Base-by-base conservation (phyloP, 2,113 vertebrate species). In the Xiphophorus hellerii region DNA sequence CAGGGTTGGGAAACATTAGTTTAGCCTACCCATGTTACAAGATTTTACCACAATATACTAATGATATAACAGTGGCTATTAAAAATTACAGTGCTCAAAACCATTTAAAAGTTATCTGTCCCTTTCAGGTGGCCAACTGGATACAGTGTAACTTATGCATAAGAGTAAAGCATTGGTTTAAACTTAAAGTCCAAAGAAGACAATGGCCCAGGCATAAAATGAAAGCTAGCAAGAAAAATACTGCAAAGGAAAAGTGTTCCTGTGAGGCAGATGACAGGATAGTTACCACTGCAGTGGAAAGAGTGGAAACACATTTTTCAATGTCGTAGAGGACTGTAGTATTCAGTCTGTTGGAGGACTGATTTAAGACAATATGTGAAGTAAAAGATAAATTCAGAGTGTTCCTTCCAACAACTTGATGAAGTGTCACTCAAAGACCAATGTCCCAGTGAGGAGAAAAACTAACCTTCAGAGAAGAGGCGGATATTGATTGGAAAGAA, bases 381-480 rank as follows among this genome's bases (percentile, higher is more conserved):
- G 63, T 30, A 35, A 65, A 65, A 25, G 30, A 25, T 35, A 35
- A 35, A 35, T 64, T 64, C 30, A 30, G 44, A 30, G 17, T 22
- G 66, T 13, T 44, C 8, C 39, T 29, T 22, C 29, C 4, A 31
- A 44, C 14, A 51, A 30, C 17, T 30, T 48, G 67, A 54, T 54
- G 28, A 69, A 31, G 29, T 31, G 67, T 69, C 44, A 33, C 67
- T 31, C 44, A 31, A 30, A 51, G 67, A 54, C 27, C 29, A 69
- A 69, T 30, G 29, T 29, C 39, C 28, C 48, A 22, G 15, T 25
- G 7, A 10, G 51, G 25, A 60, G 25, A n/a, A n/a, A 51, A 58
- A 30, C 22, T 69, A 25, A 14, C 14, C 37, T 63, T 17, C 67
- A 51, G 67, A 69, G 39, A 31, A 42, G 37, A 29, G 14, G 35